Evolutionary conservation across 53 echinoderm and acorn worm species (phyloP), one percentile per base, ranked within the genome.

Genomic region (Luidia sarsii): DNA sequence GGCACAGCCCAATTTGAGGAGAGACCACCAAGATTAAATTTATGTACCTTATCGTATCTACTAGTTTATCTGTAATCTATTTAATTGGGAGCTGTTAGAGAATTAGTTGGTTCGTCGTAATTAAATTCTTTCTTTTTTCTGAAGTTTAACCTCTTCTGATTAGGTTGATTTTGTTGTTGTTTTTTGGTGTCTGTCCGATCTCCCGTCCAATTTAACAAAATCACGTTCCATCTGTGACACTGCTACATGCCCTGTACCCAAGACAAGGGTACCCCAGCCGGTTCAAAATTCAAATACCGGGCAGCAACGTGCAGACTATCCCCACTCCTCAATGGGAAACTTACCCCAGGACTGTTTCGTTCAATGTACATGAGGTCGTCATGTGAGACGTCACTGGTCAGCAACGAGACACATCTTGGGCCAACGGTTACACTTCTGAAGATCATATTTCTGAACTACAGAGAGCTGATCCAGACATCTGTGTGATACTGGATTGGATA

Each of bases 401-500:
- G 30, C 36, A 63, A 57, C 59, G 27, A 33, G 37, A 16, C 45
- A 22, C 65, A 31, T 50, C 80, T n/a, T 80, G 80, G 80, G 65
- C 65, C 1, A 34, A n/a, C 36, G 51, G 80, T 31, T 80, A 64
- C 27, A 49, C 49, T 1, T 2, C 64, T 1, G 73, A 29, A 0
- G 77, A 75, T n/a, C n/a, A n/a, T 20, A 70, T 81, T 0, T 27
- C 38, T 0, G 33, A 64, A 19, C 64, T 87, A 55, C 87, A 87
- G 64, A 37, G 66, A 51, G 49, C 64, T 18, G 71, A 87, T 48
- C 53, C 64, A 24, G 87, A 87, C 53, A 35, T 80, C 18, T 37
- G 57, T 4, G 59, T 79, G 19, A 35, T 89, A 23, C 50, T 68
- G 19, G 19, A 53, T 9, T 90, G 90, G 85, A 13, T 90, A 13